Evolutionary conservation across 1,140 invertebrate species (phyloP).

Genomic region (Tachypleus tridentatus): DNA sequence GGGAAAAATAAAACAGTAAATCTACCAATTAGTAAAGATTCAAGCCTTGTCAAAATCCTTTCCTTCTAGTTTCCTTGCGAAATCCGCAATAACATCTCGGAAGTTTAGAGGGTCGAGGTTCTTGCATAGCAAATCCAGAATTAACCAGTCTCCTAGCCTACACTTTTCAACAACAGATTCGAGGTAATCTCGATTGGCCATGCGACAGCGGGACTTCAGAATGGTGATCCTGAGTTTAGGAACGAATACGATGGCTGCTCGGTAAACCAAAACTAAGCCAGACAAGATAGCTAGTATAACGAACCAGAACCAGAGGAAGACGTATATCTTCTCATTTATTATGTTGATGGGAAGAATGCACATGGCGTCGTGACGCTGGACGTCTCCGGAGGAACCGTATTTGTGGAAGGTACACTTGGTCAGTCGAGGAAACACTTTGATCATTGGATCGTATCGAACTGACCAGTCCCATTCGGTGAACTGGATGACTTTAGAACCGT

Average conservation of each 20-base stretch:
- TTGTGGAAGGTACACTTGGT: conserved; percentile 81
- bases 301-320: conserved; percentile 52
- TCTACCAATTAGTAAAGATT: not conserved
- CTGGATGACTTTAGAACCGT: conserved; percentile 65
- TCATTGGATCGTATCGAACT: conserved; percentile 39
- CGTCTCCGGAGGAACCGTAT: conserved; percentile 66
- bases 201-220: conserved; percentile 22
- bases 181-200: conserved; percentile 20
- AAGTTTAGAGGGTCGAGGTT: conserved; percentile 52
- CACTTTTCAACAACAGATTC: conserved; percentile 18
- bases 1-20: too few relatives aligned
- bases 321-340: conserved; percentile 66
- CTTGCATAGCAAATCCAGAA: conserved; percentile 67
- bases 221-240: conserved; percentile 15
- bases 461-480: conserved; percentile 67
- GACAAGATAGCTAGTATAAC: conserved; percentile 43
- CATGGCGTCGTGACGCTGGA: conserved; percentile 35
- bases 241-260: conserved; percentile 57
- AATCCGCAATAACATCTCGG: conserved; percentile 22
- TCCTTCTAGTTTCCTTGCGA: conserved; percentile 15
- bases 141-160: conserved; percentile 70
- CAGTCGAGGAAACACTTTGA: conserved; percentile 70
- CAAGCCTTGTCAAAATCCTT: conserved; percentile 16
- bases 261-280: conserved; percentile 57
- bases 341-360: conserved; percentile 63